Percentiles rank a stretch among this genome's conserved stretches.
phyloP scores from a whole-genome alignment of 1,140 invertebrate species.

The Bombus huntii region DNA sequence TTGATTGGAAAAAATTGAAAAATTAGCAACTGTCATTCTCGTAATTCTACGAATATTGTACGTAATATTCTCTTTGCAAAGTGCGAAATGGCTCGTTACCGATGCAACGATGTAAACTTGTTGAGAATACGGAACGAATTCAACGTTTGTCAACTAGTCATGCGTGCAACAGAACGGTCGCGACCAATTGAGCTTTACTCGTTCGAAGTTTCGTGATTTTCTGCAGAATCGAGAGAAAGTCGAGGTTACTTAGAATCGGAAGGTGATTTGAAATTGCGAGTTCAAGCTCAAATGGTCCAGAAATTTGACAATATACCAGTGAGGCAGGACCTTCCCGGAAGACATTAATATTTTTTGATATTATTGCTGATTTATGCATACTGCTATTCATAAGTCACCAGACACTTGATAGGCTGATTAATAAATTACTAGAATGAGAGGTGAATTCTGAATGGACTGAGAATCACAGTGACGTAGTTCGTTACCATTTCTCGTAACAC shows the following conservation, averaged over 20 bases:
- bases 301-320: slow-evolving; percentile 35
- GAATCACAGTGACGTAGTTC: not conserved
- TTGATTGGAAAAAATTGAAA: not conserved
- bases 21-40: not conserved
- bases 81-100: not conserved
- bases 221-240: not conserved
- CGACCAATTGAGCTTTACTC: slow-evolving; percentile 40
- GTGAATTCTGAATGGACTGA: not conserved
- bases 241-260: not conserved
- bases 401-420: not conserved
- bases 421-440: not conserved
- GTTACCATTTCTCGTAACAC: too few species aligned
- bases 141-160: slow-evolving; percentile 63
- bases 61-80: not conserved
- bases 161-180: slow-evolving; percentile 64
- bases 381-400: not conserved
- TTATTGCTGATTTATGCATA: not conserved
- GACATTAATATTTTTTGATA: not conserved
- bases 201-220: too few species aligned
- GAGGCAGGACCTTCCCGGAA: slow-evolving; percentile 52
- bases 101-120: not conserved
- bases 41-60: not conserved
- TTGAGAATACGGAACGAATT: slow-evolving; percentile 29
- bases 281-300: slow-evolving; percentile 44
- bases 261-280: not conserved